Conservation (phyloP, 2,113 vertebrate species). For the Chaetodon trifascialis region DNA sequence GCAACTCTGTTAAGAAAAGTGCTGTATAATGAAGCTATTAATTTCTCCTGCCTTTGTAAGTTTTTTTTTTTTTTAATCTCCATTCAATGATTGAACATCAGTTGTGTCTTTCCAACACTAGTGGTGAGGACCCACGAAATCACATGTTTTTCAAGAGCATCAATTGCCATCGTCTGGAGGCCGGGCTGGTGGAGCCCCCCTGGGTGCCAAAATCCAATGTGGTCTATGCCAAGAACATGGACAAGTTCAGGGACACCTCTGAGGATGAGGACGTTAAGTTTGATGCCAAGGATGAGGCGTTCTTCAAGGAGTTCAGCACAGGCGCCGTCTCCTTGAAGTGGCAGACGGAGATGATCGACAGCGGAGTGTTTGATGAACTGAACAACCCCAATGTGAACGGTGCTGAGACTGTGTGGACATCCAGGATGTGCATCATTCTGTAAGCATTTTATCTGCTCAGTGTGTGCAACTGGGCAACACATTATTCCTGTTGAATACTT, state of each 20-base stretch:
- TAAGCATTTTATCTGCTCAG: constrained; percentile 59
- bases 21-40: neutral
- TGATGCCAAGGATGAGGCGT: constrained; percentile 86
- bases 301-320: constrained; percentile 90
- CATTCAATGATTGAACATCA: neutral
- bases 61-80: neutral
- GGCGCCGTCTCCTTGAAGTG: constrained; percentile 87
- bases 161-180: constrained; percentile 89
- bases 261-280: constrained; percentile 84
- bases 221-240: constrained; percentile 89
- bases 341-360: constrained; percentile 92
- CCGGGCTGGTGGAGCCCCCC: constrained; percentile 85
- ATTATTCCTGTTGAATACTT: neutral
- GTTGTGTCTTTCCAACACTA: constrained; percentile 59
- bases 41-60: neutral
- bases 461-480: neutral
- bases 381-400: constrained; percentile 72
- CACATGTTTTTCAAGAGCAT: constrained; percentile 89
- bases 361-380: constrained; percentile 88
- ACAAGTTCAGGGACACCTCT: constrained; percentile 85
- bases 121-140: constrained; percentile 87
- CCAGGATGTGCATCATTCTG: constrained; percentile 86
- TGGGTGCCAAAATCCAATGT: constrained; percentile 90
- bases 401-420: constrained; percentile 64
- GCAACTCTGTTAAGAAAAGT: neutral